Base-by-base conservation (phyloP, 2,888 invertebrate species). In the Polymixis flavicincta region DNA sequence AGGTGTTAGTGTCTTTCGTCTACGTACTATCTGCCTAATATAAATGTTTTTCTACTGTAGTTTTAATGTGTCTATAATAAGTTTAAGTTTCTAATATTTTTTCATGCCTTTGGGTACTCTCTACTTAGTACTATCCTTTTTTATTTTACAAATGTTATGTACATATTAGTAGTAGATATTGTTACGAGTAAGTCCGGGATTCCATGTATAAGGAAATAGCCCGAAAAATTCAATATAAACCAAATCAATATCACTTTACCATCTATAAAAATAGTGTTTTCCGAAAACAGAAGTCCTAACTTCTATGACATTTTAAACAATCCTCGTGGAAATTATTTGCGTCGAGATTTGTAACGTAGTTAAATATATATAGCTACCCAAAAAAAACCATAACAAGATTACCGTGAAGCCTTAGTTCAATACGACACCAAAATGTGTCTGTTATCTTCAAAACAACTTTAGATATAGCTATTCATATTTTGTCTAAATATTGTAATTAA, bases 141-240 rank as follows among this genome's bases (percentile, higher is more conserved):
- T 82, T 84, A 85, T 84, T 86, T 84, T 90, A 91, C 90, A 86
- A 87, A 89, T 89, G 89, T 93, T 93, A 92, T 95, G 95, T 95
- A 95, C 91, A 95, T 95, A 95, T 94, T 95, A 95, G 95, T 92
- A 88, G 88, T 94, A 93, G 91, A 91, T 90, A 91, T 88, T 91
- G 89, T 92, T 90, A 92, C 86, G 86, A 90, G 79, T 91, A 90
- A 88, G 87, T 85, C 80, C 84, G 84, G 87, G 80, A 84, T 85
- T 85, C 80, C 82, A 59, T 61, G 32, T 79, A 78, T 57, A 82
- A 78, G 73, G 81, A 71, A 76, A 83, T 72, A 69, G 48, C 84
- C 82, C 74, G 78, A 78, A 78, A 80, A 75, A 74, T 80, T 79
- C 64, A 80, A 76, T 82, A 74, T 76, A 79, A 88, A 87, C 88